Percentiles rank a stretch among this genome's conserved stretches.
Conservation (phyloP, 2,113 vertebrate species). For the Melierax canorus region DNA sequence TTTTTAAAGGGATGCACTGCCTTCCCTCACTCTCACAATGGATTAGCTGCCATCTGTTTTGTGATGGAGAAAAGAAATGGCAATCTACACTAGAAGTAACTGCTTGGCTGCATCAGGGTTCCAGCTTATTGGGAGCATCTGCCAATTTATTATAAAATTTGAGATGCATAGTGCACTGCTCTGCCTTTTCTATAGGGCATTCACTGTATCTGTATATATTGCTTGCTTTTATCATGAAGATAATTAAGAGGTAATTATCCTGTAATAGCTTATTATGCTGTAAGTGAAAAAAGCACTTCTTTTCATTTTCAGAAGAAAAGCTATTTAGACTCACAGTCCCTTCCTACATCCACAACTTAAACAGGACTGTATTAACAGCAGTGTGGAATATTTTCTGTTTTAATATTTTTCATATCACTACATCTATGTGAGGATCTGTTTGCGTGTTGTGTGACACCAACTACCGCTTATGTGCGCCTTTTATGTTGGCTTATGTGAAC, state of each 20-base stretch:
- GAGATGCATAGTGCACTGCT: neutral
- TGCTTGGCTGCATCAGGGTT: neutral
- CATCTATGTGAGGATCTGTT: neutral
- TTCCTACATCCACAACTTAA: neutral
- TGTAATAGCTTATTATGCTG: neutral
- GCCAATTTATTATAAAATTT: neutral
- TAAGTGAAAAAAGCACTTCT: neutral
- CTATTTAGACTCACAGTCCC: neutral
- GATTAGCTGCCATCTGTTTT: neutral
- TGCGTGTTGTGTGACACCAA: neutral
- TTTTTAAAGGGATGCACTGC: neutral
- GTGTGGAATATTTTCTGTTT: neutral
- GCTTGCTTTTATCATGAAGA: neutral
- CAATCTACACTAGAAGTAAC: neutral
- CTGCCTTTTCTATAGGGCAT: neutral
- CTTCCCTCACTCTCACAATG: neutral
- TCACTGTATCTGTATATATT: neutral
- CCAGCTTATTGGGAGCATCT: neutral
- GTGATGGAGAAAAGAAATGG: neutral
- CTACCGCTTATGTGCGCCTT: rapidly evolving
- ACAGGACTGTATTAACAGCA: neutral
- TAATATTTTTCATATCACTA: neutral
- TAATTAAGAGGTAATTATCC: neutral
- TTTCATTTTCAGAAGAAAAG: neutral
- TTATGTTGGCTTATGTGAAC: neutral